phyloP scores from a whole-genome alignment of 1,140 invertebrate species.

The Drosophila bocki region DNA sequence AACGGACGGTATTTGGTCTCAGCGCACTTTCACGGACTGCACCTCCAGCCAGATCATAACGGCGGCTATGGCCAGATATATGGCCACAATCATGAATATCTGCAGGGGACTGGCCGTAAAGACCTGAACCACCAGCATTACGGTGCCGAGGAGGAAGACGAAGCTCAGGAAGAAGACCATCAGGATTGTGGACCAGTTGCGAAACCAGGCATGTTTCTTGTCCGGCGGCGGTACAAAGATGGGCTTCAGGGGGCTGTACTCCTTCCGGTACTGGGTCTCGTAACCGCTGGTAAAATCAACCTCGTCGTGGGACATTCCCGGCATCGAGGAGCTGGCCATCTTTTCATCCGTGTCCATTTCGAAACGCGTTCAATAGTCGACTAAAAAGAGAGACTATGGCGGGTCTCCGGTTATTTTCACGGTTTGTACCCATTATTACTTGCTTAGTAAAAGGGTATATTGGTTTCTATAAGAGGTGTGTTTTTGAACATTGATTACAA shows the following conservation, averaged over 20 bases:
- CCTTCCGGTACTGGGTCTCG: conserved; percentile 75
- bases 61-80: conserved; percentile 61
- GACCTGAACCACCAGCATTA: conserved; percentile 59
- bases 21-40: conserved; percentile 71
- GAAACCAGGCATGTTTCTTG: conserved; percentile 65
- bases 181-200: conserved; percentile 58
- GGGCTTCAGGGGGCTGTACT: conserved; percentile 70
- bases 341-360: conserved; percentile 72
- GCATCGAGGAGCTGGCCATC: conserved; percentile 29
- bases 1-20: conserved; percentile 14
- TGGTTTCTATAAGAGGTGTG: too few relatives aligned
- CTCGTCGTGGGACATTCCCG: conserved; percentile 56
- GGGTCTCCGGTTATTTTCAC: conserved; percentile 8
- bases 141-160: conserved; percentile 62
- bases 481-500: too few relatives aligned
- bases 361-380: conserved; percentile 49
- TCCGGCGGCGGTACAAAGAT: conserved; percentile 63
- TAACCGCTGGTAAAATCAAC: conserved; percentile 79
- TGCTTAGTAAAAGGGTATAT: not conserved
- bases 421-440: not conserved
- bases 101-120: conserved; percentile 63
- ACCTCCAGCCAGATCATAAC: conserved; percentile 72
- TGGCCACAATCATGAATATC: conserved; percentile 55
- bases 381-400: conserved; percentile 48
- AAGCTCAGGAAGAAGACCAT: conserved; percentile 60